These are phyloP conservation scores for Alviniconcha strummeri DNA, from an alignment of 2,888 invertebrate genomes.

Conservation along the genomic window DNA sequence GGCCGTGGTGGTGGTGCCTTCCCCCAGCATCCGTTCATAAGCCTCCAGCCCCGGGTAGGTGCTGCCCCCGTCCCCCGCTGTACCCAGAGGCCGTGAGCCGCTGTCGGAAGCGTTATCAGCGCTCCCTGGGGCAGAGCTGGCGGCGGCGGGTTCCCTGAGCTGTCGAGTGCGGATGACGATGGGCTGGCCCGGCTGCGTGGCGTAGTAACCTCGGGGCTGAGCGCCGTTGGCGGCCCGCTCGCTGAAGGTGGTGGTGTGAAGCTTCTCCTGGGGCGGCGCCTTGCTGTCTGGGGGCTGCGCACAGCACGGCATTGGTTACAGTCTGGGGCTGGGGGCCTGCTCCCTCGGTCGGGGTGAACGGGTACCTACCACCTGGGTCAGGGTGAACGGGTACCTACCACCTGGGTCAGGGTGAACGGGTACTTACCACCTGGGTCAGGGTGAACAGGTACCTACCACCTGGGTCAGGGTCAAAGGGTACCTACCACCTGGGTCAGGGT, in stretches of 20 bases:
- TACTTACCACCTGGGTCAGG: too few relatives aligned
- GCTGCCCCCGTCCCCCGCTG: background rate
- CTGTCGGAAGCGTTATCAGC: background rate
- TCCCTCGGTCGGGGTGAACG: background rate
- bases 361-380: too few relatives aligned
- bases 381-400: too few relatives aligned
- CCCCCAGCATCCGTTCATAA: slow-evolving; percentile 12
- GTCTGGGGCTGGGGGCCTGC: too few relatives aligned
- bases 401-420: too few relatives aligned
- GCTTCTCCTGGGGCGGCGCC: slow-evolving; percentile 36
- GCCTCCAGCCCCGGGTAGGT: slow-evolving; percentile 11
- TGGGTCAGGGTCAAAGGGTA: too few relatives aligned
- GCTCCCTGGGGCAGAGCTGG: background rate
- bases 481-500: too few relatives aligned
- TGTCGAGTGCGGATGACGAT: slow-evolving; percentile 44
- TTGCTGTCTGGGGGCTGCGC: slow-evolving; percentile 15
- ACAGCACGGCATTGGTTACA: background rate
- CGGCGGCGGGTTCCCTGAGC: too few relatives aligned
- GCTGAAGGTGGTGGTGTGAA: slow-evolving; percentile 37
- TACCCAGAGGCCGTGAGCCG: background rate
- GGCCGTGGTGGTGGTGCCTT: background rate
- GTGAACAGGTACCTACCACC: too few relatives aligned
- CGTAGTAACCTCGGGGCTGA: slow-evolving; percentile 35
- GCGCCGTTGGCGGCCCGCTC: slow-evolving; percentile 33
- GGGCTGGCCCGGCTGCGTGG: slow-evolving; percentile 50